phyloP scores from a whole-genome alignment of 1,140 invertebrate species.

The Cheumatopsyche charites region DNA sequence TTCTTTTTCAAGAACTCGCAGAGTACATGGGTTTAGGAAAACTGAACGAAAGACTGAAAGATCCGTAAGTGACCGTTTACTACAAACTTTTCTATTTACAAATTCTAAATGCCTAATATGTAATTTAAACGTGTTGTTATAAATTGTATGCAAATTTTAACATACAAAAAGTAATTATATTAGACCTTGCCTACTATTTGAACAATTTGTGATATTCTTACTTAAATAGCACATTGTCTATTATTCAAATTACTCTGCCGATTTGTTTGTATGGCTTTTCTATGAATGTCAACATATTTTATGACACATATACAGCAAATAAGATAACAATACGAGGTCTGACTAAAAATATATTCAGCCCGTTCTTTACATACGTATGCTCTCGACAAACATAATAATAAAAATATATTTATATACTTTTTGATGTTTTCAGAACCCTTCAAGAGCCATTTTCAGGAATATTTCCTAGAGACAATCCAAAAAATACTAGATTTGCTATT shows the following conservation, averaged over 20 bases:
- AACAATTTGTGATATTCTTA: conserved; percentile 8
- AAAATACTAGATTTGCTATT: conserved; percentile 97
- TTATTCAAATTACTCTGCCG: background rate
- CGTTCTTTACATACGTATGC: background rate
- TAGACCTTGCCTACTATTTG: conserved; percentile 1
- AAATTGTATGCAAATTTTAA: conserved; percentile 3
- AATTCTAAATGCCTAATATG: background rate
- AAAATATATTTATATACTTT: too few relatives aligned
- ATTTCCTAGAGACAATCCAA: conserved; percentile 94
- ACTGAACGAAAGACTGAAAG: conserved; percentile 87
- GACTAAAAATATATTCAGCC: conserved; percentile 4
- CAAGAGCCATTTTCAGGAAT: conserved; percentile 88
- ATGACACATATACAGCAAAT: conserved; percentile 4
- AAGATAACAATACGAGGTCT: conserved; percentile 20
- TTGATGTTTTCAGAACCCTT: conserved; percentile 70
- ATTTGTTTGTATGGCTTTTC: background rate
- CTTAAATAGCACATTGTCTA: background rate
- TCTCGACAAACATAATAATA: background rate
- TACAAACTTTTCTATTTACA: background rate
- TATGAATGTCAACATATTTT: background rate
- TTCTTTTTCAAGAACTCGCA: conserved; percentile 94
- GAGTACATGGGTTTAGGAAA: conserved; percentile 96
- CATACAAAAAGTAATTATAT: background rate
- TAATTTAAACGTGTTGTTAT: conserved; percentile 3
- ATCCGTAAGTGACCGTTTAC: conserved; percentile 68